Conservation (phyloP, 2,888 invertebrate species). For the Caenorhabditis sinica region DNA sequence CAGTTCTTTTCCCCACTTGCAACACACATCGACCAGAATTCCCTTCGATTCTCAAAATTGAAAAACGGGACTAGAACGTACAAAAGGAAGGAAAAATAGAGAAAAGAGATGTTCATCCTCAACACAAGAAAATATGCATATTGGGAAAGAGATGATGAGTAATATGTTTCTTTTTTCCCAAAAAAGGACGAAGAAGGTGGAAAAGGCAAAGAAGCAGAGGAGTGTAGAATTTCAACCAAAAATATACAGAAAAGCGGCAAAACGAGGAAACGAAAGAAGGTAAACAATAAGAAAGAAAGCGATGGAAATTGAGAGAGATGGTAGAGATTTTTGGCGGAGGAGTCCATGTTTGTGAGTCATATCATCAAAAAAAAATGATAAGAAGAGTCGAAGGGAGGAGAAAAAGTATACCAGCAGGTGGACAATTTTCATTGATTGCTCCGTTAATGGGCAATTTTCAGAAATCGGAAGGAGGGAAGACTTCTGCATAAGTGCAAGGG, state of each 20-base stretch:
- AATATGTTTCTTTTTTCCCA: constrained; percentile 37
- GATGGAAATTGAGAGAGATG: constrained; percentile 4
- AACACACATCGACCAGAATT: background rate
- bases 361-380: constrained; percentile 43
- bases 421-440: constrained; percentile 31
- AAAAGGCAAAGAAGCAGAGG: constrained; percentile 11
- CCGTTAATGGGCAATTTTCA: constrained; percentile 19
- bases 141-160: constrained; percentile 30
- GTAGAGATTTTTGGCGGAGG: constrained; percentile 25
- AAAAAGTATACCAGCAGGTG: constrained; percentile 20
- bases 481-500: background rate
- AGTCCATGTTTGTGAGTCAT: constrained; percentile 55
- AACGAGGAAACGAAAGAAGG: constrained; percentile 44
- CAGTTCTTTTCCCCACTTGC: background rate
- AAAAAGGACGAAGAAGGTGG: background rate
- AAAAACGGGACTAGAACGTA: constrained; percentile 17
- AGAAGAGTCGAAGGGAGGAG: constrained; percentile 19
- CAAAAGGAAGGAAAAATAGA: background rate
- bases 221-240: constrained; percentile 58
- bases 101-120: background rate
- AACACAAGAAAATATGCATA: constrained; percentile 30
- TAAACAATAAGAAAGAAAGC: constrained; percentile 42
- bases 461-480: background rate
- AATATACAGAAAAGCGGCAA: constrained; percentile 45
- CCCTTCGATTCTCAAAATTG: constrained; percentile 6